Base-by-base conservation (phyloP, 2,888 invertebrate genomes). In the Sylvicola cinctus region DNA sequence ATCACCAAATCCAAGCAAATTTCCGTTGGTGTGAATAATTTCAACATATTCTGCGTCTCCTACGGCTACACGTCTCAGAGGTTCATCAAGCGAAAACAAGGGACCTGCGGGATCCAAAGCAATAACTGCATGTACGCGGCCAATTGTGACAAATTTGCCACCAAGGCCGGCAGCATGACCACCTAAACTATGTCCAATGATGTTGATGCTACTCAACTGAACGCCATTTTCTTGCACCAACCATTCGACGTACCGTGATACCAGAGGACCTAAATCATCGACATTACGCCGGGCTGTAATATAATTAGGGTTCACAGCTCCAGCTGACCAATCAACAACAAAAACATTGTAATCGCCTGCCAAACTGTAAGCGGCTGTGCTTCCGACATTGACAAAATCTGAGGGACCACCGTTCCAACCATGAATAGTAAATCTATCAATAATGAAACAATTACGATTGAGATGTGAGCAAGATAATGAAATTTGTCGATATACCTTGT, bases 31-130 rank as follows among this genome's bases (percentile, higher is more conserved):
- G 32, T 58, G 58, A 43, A 60, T 51, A 3, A 52, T 48, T 39
- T 60, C 54, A 11, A 60, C 59, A 20, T 49, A 48, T 10, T 36
- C 43, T 8, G 55, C 59, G 38, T 59, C 54, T 1, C 42, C 43
- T 1, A 46, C 41, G 43, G 55, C 53, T 3, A 60, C 46, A 26
- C 58, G 52, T 11, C 42, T 46, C 4, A 48, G 44, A 0, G 41
- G 35, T 31, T 44, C 45, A 27, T 45, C 46, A 3, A 44, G 37
- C 1, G 47, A 44, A 16, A 55, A 55, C 16, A 44, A 43, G 3
- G 55, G 54, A 0, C 46, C 51, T 0, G 59, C 58, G 1, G 59
- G 58, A 40, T 59, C 59, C 14, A 60, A 38, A 0, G 51, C 60
- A 39, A 51, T 49, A n/a, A 54, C 52, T 2, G 52, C 49, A 14